phyloP scores from a whole-genome alignment of 2,888 invertebrate genomes.

The Epistrophe eligans region DNA sequence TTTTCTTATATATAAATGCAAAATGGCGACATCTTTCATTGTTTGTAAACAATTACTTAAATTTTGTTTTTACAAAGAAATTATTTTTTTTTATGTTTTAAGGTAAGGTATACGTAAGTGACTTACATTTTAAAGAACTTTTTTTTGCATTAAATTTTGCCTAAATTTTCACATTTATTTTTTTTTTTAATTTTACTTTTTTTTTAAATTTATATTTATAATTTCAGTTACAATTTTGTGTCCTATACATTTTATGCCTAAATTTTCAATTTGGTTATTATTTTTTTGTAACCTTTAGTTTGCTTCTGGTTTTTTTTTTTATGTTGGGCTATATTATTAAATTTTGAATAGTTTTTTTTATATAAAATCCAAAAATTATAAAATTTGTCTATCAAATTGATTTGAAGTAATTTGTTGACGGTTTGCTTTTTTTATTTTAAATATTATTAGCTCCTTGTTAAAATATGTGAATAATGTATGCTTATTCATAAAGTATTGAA shows the following conservation, averaged over 20 bases:
- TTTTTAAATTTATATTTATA: slow-evolving; percentile 73
- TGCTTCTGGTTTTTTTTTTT: slow-evolving; percentile 40
- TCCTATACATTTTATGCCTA: slow-evolving; percentile 76
- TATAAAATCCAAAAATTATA: slow-evolving; percentile 71
- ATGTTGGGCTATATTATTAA: slow-evolving; percentile 67
- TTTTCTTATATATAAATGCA: slow-evolving; percentile 79
- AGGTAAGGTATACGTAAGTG: slow-evolving; percentile 78
- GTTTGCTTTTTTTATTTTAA: slow-evolving; percentile 37
- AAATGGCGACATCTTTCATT: slow-evolving; percentile 83
- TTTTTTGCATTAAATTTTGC: slow-evolving; percentile 69
- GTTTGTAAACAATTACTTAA: slow-evolving; percentile 73
- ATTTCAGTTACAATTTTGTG: slow-evolving; percentile 73
- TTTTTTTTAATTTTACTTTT: slow-evolving; percentile 74
- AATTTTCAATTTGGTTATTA: slow-evolving; percentile 61
- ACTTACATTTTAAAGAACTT: slow-evolving; percentile 64
- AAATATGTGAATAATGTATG: slow-evolving; percentile 75
- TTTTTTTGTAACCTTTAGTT: slow-evolving; percentile 63
- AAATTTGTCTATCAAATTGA: slow-evolving; percentile 70
- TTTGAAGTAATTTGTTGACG: slow-evolving; percentile 53
- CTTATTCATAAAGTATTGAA: slow-evolving; percentile 51
- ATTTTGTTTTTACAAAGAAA: slow-evolving; percentile 82
- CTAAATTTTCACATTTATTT: slow-evolving; percentile 74
- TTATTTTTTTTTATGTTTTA: slow-evolving; percentile 79
- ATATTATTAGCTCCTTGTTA: slow-evolving; percentile 49
- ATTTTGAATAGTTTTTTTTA: slow-evolving; percentile 62